Evolutionary conservation across 2,888 invertebrate species (phyloP).

Genomic region (Hyposoter didymator): DNA sequence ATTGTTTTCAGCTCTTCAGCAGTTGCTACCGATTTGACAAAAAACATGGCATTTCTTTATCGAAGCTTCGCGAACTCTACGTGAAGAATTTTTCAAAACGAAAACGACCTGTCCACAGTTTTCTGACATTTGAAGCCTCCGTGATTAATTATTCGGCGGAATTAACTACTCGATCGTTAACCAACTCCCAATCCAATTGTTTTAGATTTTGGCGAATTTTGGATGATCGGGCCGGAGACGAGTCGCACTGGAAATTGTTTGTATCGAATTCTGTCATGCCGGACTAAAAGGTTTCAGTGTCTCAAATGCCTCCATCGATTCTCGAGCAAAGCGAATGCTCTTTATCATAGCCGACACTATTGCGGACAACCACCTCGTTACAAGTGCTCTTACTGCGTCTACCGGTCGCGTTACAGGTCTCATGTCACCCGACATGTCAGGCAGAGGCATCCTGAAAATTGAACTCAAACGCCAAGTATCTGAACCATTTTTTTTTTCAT

Average conservation of each 20-base stretch:
- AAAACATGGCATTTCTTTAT: not conserved
- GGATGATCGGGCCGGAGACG: not conserved
- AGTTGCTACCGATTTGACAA: not conserved
- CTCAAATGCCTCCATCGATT: slow-evolving; percentile 73
- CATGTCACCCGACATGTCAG: slow-evolving; percentile 54
- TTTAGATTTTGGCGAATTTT: slow-evolving; percentile 18
- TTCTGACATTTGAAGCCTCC: not conserved
- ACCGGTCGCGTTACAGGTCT: slow-evolving; percentile 73
- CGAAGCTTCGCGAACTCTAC: too few species aligned
- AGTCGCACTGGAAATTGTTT: not conserved
- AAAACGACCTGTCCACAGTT: not conserved
- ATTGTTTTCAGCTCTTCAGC: not conserved
- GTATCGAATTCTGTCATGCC: slow-evolving; percentile 32
- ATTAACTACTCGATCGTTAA: not conserved
- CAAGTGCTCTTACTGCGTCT: slow-evolving; percentile 77
- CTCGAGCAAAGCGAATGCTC: slow-evolving; percentile 72
- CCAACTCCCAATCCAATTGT: slow-evolving; percentile 24
- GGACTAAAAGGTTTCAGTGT: slow-evolving; percentile 70
- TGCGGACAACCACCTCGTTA: slow-evolving; percentile 82
- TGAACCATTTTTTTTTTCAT: not conserved
- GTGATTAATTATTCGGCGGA: not conserved
- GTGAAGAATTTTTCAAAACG: too few species aligned
- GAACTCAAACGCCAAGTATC: slow-evolving; percentile 11
- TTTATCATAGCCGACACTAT: slow-evolving; percentile 83
- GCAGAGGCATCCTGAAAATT: slow-evolving; percentile 65